These are phyloP conservation scores for Dinothrombium tinctorium DNA, from an alignment of 1,140 invertebrate species.

Conservation along the genomic window DNA sequence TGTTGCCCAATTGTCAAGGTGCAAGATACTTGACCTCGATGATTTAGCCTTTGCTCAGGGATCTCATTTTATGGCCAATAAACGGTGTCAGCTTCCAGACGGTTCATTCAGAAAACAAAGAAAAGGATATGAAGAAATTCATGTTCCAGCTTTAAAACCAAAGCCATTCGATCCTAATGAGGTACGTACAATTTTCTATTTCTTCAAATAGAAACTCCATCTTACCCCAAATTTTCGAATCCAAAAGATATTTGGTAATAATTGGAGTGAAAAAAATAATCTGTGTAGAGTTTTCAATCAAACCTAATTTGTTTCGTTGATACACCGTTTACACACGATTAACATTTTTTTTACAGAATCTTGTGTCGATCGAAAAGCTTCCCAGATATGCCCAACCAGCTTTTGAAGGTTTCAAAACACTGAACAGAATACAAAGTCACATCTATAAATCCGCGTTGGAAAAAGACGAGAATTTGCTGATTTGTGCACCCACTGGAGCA, in stretches of 20 bases:
- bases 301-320: too few species aligned
- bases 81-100: conserved; percentile 83
- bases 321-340: too few species aligned
- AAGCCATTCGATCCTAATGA: conserved; percentile 55
- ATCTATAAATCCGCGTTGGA: conserved; percentile 68
- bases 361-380: conserved; percentile 63
- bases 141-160: conserved; percentile 91
- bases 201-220: background rate
- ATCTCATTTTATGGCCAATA: conserved; percentile 97
- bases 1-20: conserved; percentile 17
- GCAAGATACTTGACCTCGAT: conserved; percentile 64
- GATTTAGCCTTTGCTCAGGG: conserved; percentile 83
- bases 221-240: conserved; percentile 3
- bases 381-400: conserved; percentile 94
- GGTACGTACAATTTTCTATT: background rate
- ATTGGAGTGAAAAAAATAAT: too few species aligned
- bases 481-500: conserved; percentile 89
- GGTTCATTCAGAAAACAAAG: conserved; percentile 86
- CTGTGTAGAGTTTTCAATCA: too few species aligned
- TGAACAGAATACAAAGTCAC: conserved; percentile 86
- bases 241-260: conserved; percentile 1
- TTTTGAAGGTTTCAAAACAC: conserved; percentile 87
- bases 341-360: conserved; percentile 23
- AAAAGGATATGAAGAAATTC: conserved; percentile 92
- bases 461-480: conserved; percentile 77